Evolutionary conservation across 2,113 vertebrate genomes (phyloP), one percentile per base, ranked within the genome.

Genomic region (Scatophagus argus): DNA sequence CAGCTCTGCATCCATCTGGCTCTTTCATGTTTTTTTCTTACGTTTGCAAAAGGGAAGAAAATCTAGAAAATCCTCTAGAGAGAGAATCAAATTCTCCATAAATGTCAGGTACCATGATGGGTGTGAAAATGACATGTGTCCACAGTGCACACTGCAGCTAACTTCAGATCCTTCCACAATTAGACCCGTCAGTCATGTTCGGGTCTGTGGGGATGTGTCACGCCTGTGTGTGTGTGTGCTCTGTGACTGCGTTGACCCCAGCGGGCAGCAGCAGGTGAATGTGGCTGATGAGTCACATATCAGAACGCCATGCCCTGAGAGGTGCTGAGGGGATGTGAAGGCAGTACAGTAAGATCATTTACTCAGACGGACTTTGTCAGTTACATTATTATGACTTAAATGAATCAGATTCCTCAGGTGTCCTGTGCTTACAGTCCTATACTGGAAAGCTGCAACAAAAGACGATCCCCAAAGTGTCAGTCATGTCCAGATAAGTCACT

Each of bases 161-260:
- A 56, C 81, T 67, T 63, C 44, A 79, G 51, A 65, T 66, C 6
- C 46, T 41, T 63, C 83, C 72, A 84, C 36, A 85, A 86, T 78
- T 89, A 87, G 77, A 84, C 51, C 86, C 27, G 84, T 74, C 91
- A 88, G 36, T 91, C 87, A 78, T 34, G 43, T 60, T 63, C 39
- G 32, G 43, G 23, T 72, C 79, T 77, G 39, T 39, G 27, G 74
- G 55, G 77, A 72, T 61, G 71, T 70, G 43, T 80, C 43, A 5
- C 55, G 65, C 51, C 21, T 63, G 51, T 63, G 59, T 6, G 12
- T 51, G 29, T 36, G 44, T 21, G 51, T 60, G 64, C 21, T 49
- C 17, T 34, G 23, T 47, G 72, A 78, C 34, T 73, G 79, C 52
- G 56, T 64, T 51, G 34, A 29, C 62, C 55, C 62, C 47, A 36